phyloP scores from a whole-genome alignment of 2,113 vertebrate species.

The Coryphaenoides rupestris region DNA sequence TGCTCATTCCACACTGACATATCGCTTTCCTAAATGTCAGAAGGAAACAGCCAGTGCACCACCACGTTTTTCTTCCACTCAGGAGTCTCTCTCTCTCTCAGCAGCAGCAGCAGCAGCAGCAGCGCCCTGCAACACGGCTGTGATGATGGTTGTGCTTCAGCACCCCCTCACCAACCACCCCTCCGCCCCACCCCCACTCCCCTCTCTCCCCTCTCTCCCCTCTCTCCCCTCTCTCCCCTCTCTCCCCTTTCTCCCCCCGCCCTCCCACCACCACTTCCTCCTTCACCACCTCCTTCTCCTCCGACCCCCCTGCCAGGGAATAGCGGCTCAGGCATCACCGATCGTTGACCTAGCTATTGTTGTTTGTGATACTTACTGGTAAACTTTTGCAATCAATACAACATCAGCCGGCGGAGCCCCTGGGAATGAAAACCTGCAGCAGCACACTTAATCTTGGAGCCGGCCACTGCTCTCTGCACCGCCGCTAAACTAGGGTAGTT shows the following conservation, averaged over 20 bases:
- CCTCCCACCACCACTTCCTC: too few species aligned
- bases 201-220: too few species aligned
- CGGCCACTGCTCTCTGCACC: constrained; percentile 88
- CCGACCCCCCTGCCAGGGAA: constrained; percentile 73
- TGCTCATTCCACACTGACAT: constrained; percentile 79
- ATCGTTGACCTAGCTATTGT: constrained; percentile 93
- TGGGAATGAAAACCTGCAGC: constrained; percentile 90
- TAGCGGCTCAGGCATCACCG: constrained; percentile 82
- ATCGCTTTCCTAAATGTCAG: constrained; percentile 92
- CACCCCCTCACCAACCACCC: constrained; percentile 60
- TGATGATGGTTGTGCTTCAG: constrained; percentile 73
- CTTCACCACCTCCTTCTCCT: constrained; percentile 26
- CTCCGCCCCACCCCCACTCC: constrained; percentile 37
- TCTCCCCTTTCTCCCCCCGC: too few species aligned
- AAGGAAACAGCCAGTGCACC: constrained; percentile 67
- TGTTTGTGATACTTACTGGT: constrained; percentile 95
- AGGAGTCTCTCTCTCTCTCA: constrained; percentile 58
- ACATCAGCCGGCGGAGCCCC: constrained; percentile 86
- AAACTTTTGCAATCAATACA: constrained; percentile 98
- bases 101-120: too few species aligned
- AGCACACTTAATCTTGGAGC: constrained; percentile 96
- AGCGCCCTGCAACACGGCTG: constrained; percentile 77
- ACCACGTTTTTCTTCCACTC: constrained; percentile 52
- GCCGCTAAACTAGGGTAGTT: constrained; percentile 92
- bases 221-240: too few species aligned